These are phyloP conservation scores for Nematolebias whitei DNA, from an alignment of 2,113 vertebrate genomes.

Conservation along the genomic window DNA sequence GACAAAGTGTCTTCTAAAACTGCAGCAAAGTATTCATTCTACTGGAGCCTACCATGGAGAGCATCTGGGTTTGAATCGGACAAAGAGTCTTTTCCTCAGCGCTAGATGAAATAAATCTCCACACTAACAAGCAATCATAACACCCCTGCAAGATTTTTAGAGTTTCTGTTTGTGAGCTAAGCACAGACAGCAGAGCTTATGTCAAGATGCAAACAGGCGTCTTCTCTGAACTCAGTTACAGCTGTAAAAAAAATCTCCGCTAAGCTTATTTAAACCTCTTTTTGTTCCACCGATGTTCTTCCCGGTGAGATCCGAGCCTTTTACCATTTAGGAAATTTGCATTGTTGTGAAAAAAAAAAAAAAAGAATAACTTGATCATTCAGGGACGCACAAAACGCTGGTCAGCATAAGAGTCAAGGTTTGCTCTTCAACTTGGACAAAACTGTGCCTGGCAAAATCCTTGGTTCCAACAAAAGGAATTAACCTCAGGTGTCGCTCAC, in stretches of 20 bases:
- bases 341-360: background rate
- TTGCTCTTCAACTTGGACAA: constrained; percentile 20
- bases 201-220: constrained; percentile 15
- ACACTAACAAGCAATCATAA: background rate
- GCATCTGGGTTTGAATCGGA: background rate
- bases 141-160: background rate
- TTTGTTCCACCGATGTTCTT: constrained; percentile 5
- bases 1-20: background rate
- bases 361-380: constrained; percentile 14
- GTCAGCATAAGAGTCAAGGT: constrained; percentile 18
- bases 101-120: constrained; percentile 5
- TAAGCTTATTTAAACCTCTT: constrained; percentile 11
- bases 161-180: background rate
- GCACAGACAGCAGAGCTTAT: background rate
- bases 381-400: background rate
- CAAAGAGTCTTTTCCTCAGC: constrained; percentile 21
- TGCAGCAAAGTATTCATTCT: background rate
- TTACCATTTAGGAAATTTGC: constrained; percentile 12
- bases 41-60: background rate
- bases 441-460: constrained; percentile 5
- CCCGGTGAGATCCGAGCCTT: constrained; percentile 1
- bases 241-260: constrained; percentile 22
- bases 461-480: background rate
- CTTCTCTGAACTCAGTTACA: constrained; percentile 12
- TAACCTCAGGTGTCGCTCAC: background rate